These are phyloP conservation scores for Lacanobia oleracea DNA, from an alignment of 2,888 invertebrate genomes.

Conservation along the genomic window DNA sequence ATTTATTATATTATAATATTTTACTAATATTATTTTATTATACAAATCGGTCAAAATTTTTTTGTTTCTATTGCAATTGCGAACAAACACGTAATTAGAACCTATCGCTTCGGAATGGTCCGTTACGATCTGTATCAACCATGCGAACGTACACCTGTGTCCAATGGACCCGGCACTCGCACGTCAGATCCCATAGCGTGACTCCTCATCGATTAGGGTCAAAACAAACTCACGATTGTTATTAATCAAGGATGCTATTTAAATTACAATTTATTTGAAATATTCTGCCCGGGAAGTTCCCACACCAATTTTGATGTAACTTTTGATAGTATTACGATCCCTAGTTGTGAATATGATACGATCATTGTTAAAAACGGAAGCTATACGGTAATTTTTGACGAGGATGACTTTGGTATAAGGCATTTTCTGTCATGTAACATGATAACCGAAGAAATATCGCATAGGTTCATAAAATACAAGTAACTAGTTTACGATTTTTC, in stretches of 20 bases:
- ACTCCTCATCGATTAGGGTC: slow-evolving; percentile 59
- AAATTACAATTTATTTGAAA: slow-evolving; percentile 67
- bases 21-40: too few species aligned
- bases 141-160: slow-evolving; percentile 83
- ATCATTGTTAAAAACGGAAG: slow-evolving; percentile 42
- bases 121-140: slow-evolving; percentile 71
- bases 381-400: slow-evolving; percentile 24
- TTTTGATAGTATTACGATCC: slow-evolving; percentile 45
- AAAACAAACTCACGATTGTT: slow-evolving; percentile 65
- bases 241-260: slow-evolving; percentile 68
- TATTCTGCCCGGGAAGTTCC: slow-evolving; percentile 65
- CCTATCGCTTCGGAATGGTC: slow-evolving; percentile 61
- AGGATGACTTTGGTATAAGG: background rate
- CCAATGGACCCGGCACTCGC: slow-evolving; percentile 50
- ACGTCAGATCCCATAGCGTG: slow-evolving; percentile 75
- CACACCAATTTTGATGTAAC: slow-evolving; percentile 70
- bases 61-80: background rate
- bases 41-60: background rate
- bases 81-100: slow-evolving; percentile 22
- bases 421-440: background rate
- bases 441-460: background rate
- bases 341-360: slow-evolving; percentile 39
- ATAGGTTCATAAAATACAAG: background rate
- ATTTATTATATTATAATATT: too few species aligned
- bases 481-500: background rate